These are phyloP conservation scores for Caerostris darwini DNA, from an alignment of 1,140 invertebrate genomes.

Conservation along the genomic window DNA sequence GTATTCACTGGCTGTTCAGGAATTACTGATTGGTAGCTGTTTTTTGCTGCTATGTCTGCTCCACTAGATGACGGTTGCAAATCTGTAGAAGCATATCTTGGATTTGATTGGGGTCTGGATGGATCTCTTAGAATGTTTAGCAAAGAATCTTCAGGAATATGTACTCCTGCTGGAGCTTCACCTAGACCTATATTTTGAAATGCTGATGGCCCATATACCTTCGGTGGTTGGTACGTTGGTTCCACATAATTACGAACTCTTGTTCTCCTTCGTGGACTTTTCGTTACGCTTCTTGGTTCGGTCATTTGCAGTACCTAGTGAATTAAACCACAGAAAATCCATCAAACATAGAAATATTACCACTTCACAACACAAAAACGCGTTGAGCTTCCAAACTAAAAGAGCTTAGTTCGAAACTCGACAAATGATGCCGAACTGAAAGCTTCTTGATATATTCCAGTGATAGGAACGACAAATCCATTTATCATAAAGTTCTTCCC, in stretches of 20 bases:
- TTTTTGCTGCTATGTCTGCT: not conserved
- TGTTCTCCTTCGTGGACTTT: not conserved
- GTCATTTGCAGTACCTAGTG: not conserved
- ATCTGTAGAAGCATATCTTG: not conserved
- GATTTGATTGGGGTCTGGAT: not conserved
- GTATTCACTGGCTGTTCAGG: not conserved
- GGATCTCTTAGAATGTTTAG: constrained; percentile 52
- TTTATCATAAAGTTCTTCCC: too few relatives aligned
- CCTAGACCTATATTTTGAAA: constrained; percentile 75
- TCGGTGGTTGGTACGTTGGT: constrained; percentile 18
- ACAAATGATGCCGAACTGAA: too few relatives aligned
- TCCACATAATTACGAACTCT: not conserved
- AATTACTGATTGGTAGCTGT: not conserved
- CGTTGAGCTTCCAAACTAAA: too few relatives aligned
- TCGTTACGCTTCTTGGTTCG: constrained; percentile 12
- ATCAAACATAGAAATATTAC: too few relatives aligned
- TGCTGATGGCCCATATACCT: constrained; percentile 49
- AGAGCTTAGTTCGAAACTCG: too few relatives aligned
- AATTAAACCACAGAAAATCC: not conserved
- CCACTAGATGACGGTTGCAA: not conserved
- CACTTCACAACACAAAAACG: too few relatives aligned
- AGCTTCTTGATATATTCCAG: too few relatives aligned
- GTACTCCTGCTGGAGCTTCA: constrained; percentile 60
- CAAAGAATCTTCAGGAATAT: constrained; percentile 66
- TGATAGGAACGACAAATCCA: too few relatives aligned